phyloP scores from a whole-genome alignment of 1,140 invertebrate species.

The Piezodorus guildinii region DNA sequence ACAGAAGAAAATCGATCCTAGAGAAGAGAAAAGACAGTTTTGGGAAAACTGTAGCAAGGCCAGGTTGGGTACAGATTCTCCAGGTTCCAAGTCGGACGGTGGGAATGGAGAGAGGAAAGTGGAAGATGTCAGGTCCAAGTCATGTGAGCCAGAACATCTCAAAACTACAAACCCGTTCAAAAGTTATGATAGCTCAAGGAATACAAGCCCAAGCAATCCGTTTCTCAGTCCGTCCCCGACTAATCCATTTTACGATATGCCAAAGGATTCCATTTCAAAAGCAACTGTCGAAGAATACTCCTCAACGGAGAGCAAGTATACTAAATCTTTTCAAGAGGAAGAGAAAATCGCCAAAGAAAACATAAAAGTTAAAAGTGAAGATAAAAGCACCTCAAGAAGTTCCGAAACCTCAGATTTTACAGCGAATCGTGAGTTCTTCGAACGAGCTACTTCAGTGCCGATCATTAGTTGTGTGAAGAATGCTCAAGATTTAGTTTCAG shows the following conservation, averaged over 20 bases:
- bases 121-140: not conserved
- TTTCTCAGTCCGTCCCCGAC: not conserved
- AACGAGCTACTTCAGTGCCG: not conserved
- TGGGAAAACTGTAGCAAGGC: slow-evolving; percentile 7
- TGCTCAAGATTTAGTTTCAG: slow-evolving; percentile 3
- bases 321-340: too few relatives aligned
- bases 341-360: too few relatives aligned
- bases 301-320: too few relatives aligned
- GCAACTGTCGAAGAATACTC: too few relatives aligned
- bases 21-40: slow-evolving; percentile 6
- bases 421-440: not conserved
- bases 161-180: not conserved
- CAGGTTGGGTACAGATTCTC: not conserved
- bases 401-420: not conserved
- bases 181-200: too few relatives aligned
- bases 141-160: not conserved
- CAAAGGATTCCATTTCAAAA: too few relatives aligned
- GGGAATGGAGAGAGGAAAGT: too few relatives aligned
- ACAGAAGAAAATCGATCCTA: not conserved
- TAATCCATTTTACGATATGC: not conserved
- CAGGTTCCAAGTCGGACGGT: not conserved
- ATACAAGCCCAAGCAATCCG: not conserved
- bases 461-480: slow-evolving; percentile 6
- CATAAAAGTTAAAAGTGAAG: too few relatives aligned
- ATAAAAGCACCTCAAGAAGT: too few relatives aligned